A percentile compares a stretch with the other conserved stretches of the same genome.
Conservation (phyloP, 37 sponge, comb jelly and placozoan genomes). For the Theonella swinhoei region DNA sequence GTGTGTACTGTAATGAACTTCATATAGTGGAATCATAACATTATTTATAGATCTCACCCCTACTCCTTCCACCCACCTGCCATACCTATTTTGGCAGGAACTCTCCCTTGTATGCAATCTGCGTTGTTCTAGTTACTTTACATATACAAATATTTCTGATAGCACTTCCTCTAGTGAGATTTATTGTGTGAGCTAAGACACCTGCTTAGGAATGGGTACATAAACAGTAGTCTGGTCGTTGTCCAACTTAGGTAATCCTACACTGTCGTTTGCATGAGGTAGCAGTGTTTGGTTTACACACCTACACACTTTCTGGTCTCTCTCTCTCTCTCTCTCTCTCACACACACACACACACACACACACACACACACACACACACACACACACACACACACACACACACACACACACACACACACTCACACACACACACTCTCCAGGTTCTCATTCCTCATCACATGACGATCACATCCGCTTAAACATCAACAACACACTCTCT, state of each 20-base stretch:
- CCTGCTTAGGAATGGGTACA: background rate
- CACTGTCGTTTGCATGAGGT: too few species aligned
- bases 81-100: too few species aligned
- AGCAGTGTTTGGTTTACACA: too few species aligned
- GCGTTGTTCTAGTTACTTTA: too few species aligned
- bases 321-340: background rate
- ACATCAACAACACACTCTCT: background rate
- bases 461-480: background rate
- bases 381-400: slow-evolving; percentile 10
- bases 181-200: background rate
- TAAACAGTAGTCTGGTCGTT: background rate
- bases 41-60: too few species aligned
- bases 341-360: slow-evolving; percentile 5
- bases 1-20: too few species aligned
- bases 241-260: background rate
- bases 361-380: slow-evolving; percentile 25
- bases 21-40: too few species aligned
- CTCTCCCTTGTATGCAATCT: too few species aligned
- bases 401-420: slow-evolving; percentile 47
- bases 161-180: background rate
- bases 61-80: too few species aligned
- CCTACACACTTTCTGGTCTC: too few species aligned
- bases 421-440: slow-evolving; percentile 31
- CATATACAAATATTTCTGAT: too few species aligned
- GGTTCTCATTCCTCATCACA: background rate